These are phyloP conservation scores for Dione vanillae DNA, from an alignment of 2,888 invertebrate species.

Conservation along the genomic window DNA sequence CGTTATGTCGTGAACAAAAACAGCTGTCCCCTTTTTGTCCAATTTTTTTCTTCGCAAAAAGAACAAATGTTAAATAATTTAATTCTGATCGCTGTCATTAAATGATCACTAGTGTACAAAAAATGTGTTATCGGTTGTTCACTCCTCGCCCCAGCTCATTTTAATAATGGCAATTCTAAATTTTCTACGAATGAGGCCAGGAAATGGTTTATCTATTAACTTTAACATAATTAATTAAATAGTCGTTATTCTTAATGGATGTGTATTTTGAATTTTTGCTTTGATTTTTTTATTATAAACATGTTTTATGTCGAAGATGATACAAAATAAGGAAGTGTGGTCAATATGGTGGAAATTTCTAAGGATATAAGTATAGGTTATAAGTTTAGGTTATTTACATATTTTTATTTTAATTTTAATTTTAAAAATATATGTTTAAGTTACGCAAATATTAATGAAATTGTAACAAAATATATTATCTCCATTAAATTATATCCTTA, in stretches of 20 bases:
- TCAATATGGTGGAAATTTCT: too few species aligned
- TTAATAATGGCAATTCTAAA: constrained; percentile 6
- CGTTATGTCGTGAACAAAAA: constrained; percentile 35
- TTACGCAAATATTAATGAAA: too few species aligned
- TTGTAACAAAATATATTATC: too few species aligned
- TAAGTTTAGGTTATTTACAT: too few species aligned
- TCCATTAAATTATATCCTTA: too few species aligned
- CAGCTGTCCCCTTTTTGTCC: constrained; percentile 25
- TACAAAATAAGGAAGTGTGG: too few species aligned
- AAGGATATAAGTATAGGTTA: too few species aligned
- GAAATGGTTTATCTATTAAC: constrained; percentile 28
- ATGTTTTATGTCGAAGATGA: background rate
- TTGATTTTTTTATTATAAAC: background rate
- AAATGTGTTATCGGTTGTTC: constrained; percentile 35
- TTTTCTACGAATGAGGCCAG: constrained; percentile 15
- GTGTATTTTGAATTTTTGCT: constrained; percentile 5
- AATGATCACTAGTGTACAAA: constrained; percentile 37
- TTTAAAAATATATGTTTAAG: too few species aligned
- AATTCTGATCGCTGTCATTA: constrained; percentile 38
- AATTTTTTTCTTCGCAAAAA: constrained; percentile 31
- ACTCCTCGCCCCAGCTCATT: constrained; percentile 6
- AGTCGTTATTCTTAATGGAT: constrained; percentile 11
- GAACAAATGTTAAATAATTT: constrained; percentile 37
- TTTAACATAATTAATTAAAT: constrained; percentile 21
- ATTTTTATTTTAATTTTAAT: too few species aligned